A percentile compares a stretch with the other conserved stretches of the same genome.
Evolutionary conservation across 2,113 vertebrate genomes (phyloP).

Genomic region (Oceanodroma tethys): DNA sequence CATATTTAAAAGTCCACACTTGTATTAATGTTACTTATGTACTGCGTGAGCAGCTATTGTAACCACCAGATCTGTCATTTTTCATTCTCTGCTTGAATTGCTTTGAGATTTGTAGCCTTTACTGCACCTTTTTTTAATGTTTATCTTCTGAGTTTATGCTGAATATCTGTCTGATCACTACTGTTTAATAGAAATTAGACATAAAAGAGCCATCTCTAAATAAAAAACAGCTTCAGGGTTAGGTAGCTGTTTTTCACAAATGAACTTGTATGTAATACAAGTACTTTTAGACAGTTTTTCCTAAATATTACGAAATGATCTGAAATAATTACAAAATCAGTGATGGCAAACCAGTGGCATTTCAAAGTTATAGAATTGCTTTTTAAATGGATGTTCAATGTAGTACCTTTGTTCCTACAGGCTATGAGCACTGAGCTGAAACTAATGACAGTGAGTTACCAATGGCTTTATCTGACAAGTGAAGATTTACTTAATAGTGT

Average conservation of each 20-base stretch:
- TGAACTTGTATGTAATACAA: constrained; percentile 30
- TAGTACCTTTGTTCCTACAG: constrained; percentile 60
- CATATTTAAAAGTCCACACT: not conserved
- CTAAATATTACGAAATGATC: constrained; percentile 69
- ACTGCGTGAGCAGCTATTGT: not conserved
- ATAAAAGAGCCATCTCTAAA: constrained; percentile 31
- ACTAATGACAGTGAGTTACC: constrained; percentile 69
- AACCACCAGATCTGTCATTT: not conserved
- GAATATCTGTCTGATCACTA: constrained; percentile 32
- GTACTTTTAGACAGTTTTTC: constrained; percentile 54
- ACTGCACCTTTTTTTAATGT: not conserved
- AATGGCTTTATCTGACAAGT: constrained; percentile 65
- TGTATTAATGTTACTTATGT: not conserved
- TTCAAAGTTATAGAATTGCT: constrained; percentile 69
- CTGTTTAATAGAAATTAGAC: constrained; percentile 40
- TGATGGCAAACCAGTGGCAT: constrained; percentile 70
- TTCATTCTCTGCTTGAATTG: constrained; percentile 29
- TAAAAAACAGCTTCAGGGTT: constrained; percentile 30
- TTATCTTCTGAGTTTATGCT: not conserved
- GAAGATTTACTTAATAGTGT: constrained; percentile 62
- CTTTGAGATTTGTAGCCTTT: constrained; percentile 26
- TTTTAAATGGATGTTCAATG: constrained; percentile 70
- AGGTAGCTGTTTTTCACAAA: constrained; percentile 21
- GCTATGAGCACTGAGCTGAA: constrained; percentile 67
- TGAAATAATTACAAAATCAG: constrained; percentile 76